Evolutionary conservation across 2,888 invertebrate species (phyloP).

Genomic region (Orchesellides sinensis): DNA sequence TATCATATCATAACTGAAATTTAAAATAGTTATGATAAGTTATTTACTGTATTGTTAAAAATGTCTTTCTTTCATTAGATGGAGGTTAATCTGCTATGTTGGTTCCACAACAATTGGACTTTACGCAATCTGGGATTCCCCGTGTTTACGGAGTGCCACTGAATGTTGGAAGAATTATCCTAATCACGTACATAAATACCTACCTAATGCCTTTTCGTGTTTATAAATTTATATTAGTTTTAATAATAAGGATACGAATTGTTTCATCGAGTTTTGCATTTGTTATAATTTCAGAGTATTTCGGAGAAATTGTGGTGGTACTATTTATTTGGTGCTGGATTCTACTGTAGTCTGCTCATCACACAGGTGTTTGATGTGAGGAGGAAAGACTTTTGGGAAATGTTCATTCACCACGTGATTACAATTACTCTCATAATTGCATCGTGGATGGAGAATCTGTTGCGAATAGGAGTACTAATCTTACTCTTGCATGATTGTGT

Average conservation of each 20-base stretch:
- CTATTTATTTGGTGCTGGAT: neutral
- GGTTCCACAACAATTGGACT: neutral
- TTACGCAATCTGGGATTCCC: neutral
- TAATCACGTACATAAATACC: constrained; percentile 3
- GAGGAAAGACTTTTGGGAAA: constrained; percentile 97
- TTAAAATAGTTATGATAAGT: neutral
- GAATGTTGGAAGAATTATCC: constrained; percentile 1
- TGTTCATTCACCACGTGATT: constrained; percentile 98
- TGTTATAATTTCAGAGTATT: neutral
- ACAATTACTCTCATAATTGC: constrained; percentile 93
- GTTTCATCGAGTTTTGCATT: neutral
- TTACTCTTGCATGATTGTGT: constrained; percentile 91
- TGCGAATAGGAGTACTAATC: constrained; percentile 93
- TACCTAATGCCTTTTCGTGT: neutral
- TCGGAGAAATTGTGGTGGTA: constrained; percentile 10
- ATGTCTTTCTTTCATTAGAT: neutral
- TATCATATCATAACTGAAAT: neutral
- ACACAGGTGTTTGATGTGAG: constrained; percentile 93
- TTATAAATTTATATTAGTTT: neutral
- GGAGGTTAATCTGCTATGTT: constrained; percentile 19
- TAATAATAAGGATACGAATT: too few relatives aligned
- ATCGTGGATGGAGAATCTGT: constrained; percentile 96
- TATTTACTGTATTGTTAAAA: neutral
- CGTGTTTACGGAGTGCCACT: neutral
- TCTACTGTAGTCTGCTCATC: constrained; percentile 1